Evolutionary conservation across 1,140 invertebrate genomes (phyloP).

Genomic region (Scaptodrosophila lebanonensis): DNA sequence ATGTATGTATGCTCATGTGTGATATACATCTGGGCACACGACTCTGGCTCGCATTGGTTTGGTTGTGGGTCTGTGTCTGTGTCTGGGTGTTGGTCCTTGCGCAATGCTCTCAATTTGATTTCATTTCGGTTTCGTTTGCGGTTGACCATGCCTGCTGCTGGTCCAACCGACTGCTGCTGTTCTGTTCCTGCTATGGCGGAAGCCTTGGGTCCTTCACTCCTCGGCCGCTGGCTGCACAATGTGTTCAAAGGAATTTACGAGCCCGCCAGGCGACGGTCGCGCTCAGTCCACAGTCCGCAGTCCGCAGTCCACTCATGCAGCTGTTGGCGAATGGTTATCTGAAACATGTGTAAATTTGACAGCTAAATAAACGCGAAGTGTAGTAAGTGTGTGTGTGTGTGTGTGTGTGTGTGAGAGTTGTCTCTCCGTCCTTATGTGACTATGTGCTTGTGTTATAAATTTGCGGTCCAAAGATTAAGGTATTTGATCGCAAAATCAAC

Average conservation of each 20-base stretch:
- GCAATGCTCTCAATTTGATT: constrained; percentile 56
- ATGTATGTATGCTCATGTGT: constrained; percentile 7
- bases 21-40: too few relatives aligned
- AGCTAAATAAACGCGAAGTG: constrained; percentile 53
- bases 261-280: too few relatives aligned
- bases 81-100: background rate
- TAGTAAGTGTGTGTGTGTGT: background rate
- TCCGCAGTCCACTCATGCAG: too few relatives aligned
- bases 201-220: background rate
- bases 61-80: constrained; percentile 9
- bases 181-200: background rate
- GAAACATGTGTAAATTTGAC: constrained; percentile 66
- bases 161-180: too few relatives aligned
- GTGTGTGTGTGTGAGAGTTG: background rate
- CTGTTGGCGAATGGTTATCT: too few relatives aligned
- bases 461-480: constrained; percentile 67
- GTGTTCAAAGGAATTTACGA: too few relatives aligned
- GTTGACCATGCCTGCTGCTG: too few relatives aligned
- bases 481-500: constrained; percentile 71
- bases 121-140: constrained; percentile 62
- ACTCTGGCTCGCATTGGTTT: constrained; percentile 7
- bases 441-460: constrained; percentile 42
- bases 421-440: background rate
- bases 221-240: too few relatives aligned
- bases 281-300: too few relatives aligned